Base-by-base conservation (phyloP, 1,140 invertebrate species). In the Zaprionus taronus region DNA sequence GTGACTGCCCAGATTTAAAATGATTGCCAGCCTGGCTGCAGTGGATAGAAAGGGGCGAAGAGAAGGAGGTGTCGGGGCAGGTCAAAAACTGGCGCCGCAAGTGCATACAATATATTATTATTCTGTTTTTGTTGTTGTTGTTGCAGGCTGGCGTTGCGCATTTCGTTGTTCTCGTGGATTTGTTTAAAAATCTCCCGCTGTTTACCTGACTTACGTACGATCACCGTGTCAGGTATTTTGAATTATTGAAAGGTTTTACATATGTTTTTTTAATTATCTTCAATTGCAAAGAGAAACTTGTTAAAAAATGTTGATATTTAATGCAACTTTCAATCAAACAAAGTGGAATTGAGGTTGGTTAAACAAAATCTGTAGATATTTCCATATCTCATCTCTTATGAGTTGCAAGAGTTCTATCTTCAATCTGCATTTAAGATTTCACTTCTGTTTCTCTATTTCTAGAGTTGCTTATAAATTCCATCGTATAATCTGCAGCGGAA, bases 1-100 rank as follows among this genome's bases (percentile, higher is more conserved):
- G 81, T 83, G 78, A 60, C 70, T 80, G 34, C 41, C 64, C 73
- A 69, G 71, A 84, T 80, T 78, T 84, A 74, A 80, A 80, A 80
- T 83, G 81, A 83, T 83, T 83, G 81, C 74, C 65, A 55, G 64
- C 72, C 56, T 47, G 41, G 6, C 6, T 44, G 41, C 6, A 17
- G 41, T n/a, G 41, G 28, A 31, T 7, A 44, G 0, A 3, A 51
- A 36, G 28, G 15, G n/a, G 24, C 31, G 20, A 20, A 49, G 36
- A 22, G 14, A 34, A n/a, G n/a, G 26, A 28, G 71, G 28, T 22
- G 26, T 2, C 11, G 26, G 49, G 28, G 51, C 6, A 44, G 11
- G 17, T 22, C 60, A 22, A 26, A 28, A 53, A 47, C 22, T 58
- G 72, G 47, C 66, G 72, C 72, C 66, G 49, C 44, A 66, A 66